These are phyloP conservation scores for Porites divaricata DNA, from an alignment of 92 coral and sea anemone species.

Conservation along the genomic window DNA sequence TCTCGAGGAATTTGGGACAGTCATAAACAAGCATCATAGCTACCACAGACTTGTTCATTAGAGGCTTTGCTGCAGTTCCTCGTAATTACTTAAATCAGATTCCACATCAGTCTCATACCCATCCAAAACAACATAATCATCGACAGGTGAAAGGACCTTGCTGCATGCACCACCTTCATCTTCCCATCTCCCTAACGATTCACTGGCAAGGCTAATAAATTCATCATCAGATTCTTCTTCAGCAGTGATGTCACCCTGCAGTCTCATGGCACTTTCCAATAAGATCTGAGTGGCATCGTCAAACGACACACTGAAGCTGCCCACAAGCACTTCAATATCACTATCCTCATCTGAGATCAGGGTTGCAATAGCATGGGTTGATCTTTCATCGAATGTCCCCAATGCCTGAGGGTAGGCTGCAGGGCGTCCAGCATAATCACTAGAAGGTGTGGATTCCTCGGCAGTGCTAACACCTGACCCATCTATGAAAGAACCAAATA, in stretches of 20 bases:
- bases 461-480: neutral
- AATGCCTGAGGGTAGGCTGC: neutral
- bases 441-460: neutral
- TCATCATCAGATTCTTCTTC: neutral
- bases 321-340: conserved; percentile 72
- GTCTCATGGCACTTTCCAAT: conserved; percentile 25
- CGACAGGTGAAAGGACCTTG: conserved; percentile 1
- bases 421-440: neutral
- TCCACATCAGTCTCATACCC: conserved; percentile 85
- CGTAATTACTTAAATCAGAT: conserved; percentile 43
- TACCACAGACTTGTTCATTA: neutral
- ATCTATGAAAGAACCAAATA: neutral
- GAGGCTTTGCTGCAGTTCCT: conserved; percentile 24
- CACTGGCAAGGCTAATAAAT: neutral
- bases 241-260: conserved; percentile 7
- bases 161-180: conserved; percentile 63
- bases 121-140: conserved; percentile 76
- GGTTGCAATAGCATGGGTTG: neutral
- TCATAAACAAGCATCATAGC: neutral
- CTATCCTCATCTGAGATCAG: conserved; percentile 64
- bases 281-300: neutral
- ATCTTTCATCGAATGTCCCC: neutral
- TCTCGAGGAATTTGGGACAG: too few relatives aligned
- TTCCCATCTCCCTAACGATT: conserved; percentile 50
- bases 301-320: neutral